Conservation (phyloP, 53 echinoderm and acorn worm genomes). For the Mesocentrotus franciscanus region DNA sequence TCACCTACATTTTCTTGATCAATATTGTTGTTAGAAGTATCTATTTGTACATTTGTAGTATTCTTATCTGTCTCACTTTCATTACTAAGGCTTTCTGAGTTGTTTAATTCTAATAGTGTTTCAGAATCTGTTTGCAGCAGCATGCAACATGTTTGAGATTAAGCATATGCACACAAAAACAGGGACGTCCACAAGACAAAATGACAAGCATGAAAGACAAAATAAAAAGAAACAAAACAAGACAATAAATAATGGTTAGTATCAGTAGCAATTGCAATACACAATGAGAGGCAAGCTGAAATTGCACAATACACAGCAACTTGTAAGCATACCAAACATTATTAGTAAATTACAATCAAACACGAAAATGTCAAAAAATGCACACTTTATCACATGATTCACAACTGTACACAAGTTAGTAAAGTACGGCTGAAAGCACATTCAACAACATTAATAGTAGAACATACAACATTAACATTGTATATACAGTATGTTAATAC, state of each 20-base stretch:
- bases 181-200: slow-evolving; percentile 28
- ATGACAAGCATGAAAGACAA: slow-evolving; percentile 60
- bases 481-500: background rate
- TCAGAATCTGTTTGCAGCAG: slow-evolving; percentile 15
- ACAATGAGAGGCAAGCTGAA: background rate
- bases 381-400: background rate
- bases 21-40: background rate
- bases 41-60: slow-evolving; percentile 10
- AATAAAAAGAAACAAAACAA: slow-evolving; percentile 57
- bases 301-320: background rate
- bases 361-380: background rate
- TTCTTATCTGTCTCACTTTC: background rate
- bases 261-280: background rate
- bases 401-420: background rate
- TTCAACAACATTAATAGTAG: background rate
- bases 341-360: background rate
- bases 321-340: background rate
- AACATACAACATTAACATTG: background rate
- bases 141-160: slow-evolving; percentile 34
- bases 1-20: background rate
- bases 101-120: background rate
- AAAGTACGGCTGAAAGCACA: background rate
- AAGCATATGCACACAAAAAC: background rate
- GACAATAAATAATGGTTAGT: slow-evolving; percentile 47
- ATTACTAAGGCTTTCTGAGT: background rate